Evolutionary conservation across 2,797 vertebrate species (phyloP).

Genomic region (Fistularia tabacaria): DNA sequence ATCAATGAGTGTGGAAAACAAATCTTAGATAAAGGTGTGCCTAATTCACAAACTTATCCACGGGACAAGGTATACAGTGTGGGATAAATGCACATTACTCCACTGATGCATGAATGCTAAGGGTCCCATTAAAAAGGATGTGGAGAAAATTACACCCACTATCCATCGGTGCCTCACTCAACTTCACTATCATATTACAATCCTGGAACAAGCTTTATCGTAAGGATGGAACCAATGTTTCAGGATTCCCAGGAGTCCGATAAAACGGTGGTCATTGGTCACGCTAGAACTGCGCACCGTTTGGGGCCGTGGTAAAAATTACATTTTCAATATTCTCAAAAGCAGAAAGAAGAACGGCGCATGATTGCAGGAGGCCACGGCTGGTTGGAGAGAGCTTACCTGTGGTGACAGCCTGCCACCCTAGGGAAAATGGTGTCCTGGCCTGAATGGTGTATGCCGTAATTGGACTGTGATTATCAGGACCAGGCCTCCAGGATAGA

Average conservation of each 20-base stretch:
- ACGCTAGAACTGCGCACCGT: conserved; percentile 39
- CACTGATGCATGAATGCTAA: conserved; percentile 30
- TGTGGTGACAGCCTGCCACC: conserved; percentile 97
- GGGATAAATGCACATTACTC: conserved; percentile 40
- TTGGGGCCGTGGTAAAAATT: conserved; percentile 52
- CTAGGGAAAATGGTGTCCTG: conserved; percentile 94
- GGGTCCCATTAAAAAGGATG: conserved; percentile 38
- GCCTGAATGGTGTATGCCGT: conserved; percentile 91
- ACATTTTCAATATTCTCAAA: conserved; percentile 59
- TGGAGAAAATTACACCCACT: conserved; percentile 25
- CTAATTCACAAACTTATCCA: conserved; percentile 50
- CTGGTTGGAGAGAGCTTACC: conserved; percentile 79
- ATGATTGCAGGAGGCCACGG: conserved; percentile 56
- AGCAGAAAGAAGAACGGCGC: conserved; percentile 37
- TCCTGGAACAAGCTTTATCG: conserved; percentile 43
- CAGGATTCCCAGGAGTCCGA: conserved; percentile 52
- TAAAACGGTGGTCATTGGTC: conserved; percentile 60
- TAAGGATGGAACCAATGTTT: conserved; percentile 41
- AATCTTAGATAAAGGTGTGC: conserved; percentile 34
- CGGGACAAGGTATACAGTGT: conserved; percentile 24
- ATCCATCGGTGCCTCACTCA: conserved; percentile 35
- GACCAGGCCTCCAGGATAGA: conserved; percentile 94
- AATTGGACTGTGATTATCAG: conserved; percentile 97
- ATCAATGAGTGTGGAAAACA: conserved; percentile 44
- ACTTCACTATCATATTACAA: conserved; percentile 52